Conservation (phyloP, 2,113 vertebrate genomes). For the Muntiacus reevesi region DNA sequence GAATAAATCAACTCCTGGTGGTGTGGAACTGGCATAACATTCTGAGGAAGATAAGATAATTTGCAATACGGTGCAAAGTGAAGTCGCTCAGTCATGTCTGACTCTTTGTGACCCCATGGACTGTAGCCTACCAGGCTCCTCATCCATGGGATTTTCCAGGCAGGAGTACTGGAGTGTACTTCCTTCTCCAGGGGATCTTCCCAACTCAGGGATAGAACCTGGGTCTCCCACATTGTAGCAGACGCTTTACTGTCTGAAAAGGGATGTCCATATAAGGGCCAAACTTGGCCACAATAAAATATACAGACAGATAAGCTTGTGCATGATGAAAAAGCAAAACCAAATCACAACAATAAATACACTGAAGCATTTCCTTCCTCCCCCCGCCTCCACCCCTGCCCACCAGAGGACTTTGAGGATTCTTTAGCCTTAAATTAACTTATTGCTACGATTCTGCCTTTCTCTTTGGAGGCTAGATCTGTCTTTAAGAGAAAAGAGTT, state of each 20-base stretch:
- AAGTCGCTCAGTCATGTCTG: neutral
- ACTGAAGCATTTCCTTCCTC: neutral
- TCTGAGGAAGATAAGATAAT: neutral
- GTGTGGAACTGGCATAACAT: neutral
- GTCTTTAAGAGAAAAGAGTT: slow-evolving; percentile 9
- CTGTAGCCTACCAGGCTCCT: neutral
- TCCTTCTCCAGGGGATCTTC: neutral
- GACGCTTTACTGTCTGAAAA: neutral
- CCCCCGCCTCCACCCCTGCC: neutral
- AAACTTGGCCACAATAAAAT: slow-evolving; percentile 9
- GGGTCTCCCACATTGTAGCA: neutral
- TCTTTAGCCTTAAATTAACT: neutral
- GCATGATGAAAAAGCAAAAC: neutral
- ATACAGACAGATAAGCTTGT: neutral
- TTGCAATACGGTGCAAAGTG: neutral
- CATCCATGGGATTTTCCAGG: neutral
- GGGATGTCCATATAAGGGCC: neutral
- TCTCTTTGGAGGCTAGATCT: slow-evolving; percentile 15
- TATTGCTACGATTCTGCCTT: neutral
- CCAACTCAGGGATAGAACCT: neutral
- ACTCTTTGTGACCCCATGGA: neutral
- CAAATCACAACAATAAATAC: neutral
- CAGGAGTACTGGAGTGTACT: neutral
- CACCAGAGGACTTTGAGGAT: neutral
- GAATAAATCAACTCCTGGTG: neutral